Evolutionary conservation across 2,113 vertebrate species (phyloP).

Genomic region (Pelobates fuscus): DNA sequence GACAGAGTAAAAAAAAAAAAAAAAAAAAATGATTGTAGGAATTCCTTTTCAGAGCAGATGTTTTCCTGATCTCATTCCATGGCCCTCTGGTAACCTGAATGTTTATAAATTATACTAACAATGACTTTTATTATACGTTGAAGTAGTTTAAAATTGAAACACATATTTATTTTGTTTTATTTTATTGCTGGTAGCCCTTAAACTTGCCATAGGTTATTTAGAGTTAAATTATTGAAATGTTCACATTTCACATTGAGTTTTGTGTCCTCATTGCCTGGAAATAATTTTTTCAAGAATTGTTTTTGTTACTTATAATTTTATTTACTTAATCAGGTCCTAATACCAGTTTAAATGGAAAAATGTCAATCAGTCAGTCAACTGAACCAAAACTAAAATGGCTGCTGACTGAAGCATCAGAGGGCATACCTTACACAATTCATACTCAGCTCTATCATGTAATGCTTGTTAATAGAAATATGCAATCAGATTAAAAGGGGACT

Average conservation of each 20-base stretch:
- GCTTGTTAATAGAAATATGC: too few relatives aligned
- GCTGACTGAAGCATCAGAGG: too few relatives aligned
- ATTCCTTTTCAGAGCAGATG: conserved; percentile 25
- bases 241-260: background rate
- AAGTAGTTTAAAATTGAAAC: conserved; percentile 26
- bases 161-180: conserved; percentile 32
- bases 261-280: too few relatives aligned
- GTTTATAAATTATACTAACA: conserved; percentile 52
- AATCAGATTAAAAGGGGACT: too few relatives aligned
- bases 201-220: background rate
- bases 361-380: too few relatives aligned
- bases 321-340: too few relatives aligned
- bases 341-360: too few relatives aligned
- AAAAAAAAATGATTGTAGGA: conserved; percentile 43
- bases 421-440: too few relatives aligned
- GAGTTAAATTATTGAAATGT: background rate
- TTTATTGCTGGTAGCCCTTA: background rate
- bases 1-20: background rate
- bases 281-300: too few relatives aligned
- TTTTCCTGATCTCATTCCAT: conserved; percentile 23
- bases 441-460: too few relatives aligned
- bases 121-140: conserved; percentile 42
- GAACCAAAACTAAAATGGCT: too few relatives aligned
- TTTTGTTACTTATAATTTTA: too few relatives aligned
- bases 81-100: conserved; percentile 1